These are phyloP conservation scores for Fundulus diaphanus DNA, from an alignment of 2,797 vertebrate genomes.

Conservation along the genomic window DNA sequence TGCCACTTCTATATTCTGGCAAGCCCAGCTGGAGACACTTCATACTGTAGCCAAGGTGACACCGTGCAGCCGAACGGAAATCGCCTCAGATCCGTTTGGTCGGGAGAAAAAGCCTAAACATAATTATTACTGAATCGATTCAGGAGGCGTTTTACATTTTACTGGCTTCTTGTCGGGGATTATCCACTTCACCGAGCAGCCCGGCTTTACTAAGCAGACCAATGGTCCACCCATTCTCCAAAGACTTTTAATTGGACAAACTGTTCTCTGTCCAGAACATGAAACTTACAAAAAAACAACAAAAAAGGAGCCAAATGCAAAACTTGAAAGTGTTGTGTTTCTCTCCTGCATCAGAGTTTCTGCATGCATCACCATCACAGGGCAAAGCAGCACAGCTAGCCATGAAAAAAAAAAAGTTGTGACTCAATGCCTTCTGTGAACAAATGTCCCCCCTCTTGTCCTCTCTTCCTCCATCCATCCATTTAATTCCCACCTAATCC, in stretches of 20 bases:
- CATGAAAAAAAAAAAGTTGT: slow-evolving; percentile 34
- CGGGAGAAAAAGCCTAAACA: slow-evolving; percentile 9
- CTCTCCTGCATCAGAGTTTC: slow-evolving; percentile 14
- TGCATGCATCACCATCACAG: slow-evolving; percentile 9
- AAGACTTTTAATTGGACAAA: slow-evolving; percentile 25
- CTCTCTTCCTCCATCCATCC: neutral
- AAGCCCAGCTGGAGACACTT: slow-evolving; percentile 54
- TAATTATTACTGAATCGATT: slow-evolving; percentile 16
- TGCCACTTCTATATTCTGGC: slow-evolving; percentile 52
- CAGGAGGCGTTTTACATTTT: neutral
- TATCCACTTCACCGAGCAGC: slow-evolving; percentile 18
- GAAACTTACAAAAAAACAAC: slow-evolving; percentile 11
- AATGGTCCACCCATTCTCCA: slow-evolving; percentile 16
- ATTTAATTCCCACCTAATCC: neutral
- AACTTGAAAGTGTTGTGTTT: slow-evolving; percentile 10
- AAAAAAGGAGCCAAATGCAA: slow-evolving; percentile 1
- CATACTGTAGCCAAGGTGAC: slow-evolving; percentile 19
- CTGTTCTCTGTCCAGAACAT: neutral
- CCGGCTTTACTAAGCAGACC: slow-evolving; percentile 38
- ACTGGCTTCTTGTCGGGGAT: slow-evolving; percentile 20
- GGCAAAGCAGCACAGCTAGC: slow-evolving; percentile 22
- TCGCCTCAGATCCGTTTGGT: slow-evolving; percentile 18
- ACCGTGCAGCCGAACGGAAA: slow-evolving; percentile 6
- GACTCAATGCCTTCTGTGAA: slow-evolving; percentile 37
- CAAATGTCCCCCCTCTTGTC: neutral